Conservation (phyloP, 2,797 vertebrate species). For the Brachyalestes nurse region DNA sequence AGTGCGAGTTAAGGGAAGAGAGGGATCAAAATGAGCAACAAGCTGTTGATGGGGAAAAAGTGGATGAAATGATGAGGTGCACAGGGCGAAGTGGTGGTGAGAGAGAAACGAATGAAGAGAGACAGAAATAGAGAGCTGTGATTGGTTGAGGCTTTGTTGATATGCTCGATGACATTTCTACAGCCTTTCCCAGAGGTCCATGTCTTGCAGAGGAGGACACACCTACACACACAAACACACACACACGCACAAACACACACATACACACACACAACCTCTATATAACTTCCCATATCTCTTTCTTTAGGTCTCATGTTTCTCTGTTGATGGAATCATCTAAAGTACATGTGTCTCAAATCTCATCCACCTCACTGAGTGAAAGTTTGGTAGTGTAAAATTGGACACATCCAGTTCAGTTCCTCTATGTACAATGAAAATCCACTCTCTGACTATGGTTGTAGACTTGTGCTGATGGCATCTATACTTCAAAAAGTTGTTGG, state of each 20-base stretch:
- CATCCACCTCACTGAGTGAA: not conserved
- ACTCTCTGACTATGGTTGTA: too few species aligned
- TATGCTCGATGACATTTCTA: slow-evolving; percentile 35
- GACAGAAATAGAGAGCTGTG: slow-evolving; percentile 14
- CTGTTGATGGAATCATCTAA: not conserved
- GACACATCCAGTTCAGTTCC: too few species aligned
- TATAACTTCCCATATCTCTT: not conserved
- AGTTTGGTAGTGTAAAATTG: not conserved
- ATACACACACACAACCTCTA: not conserved
- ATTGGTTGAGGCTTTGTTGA: slow-evolving; percentile 17
- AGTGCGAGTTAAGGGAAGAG: slow-evolving; percentile 10
- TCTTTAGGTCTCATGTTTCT: not conserved
- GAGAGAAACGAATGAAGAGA: slow-evolving; percentile 35
- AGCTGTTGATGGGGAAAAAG: slow-evolving; percentile 13
- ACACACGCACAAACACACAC: not conserved
- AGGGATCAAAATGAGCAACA: slow-evolving; percentile 34
- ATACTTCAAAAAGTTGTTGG: too few species aligned
- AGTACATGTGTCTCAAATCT: not conserved
- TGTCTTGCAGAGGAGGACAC: not conserved
- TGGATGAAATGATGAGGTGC: slow-evolving; percentile 12
- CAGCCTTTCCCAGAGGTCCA: not conserved
- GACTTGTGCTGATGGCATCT: too few species aligned
- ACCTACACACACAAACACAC: not conserved
- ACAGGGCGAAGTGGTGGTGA: slow-evolving; percentile 11
- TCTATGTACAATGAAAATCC: too few species aligned